Conservation (phyloP, 37 sponge, comb jelly and placozoan genomes). For the Tethya wilhelma region DNA sequence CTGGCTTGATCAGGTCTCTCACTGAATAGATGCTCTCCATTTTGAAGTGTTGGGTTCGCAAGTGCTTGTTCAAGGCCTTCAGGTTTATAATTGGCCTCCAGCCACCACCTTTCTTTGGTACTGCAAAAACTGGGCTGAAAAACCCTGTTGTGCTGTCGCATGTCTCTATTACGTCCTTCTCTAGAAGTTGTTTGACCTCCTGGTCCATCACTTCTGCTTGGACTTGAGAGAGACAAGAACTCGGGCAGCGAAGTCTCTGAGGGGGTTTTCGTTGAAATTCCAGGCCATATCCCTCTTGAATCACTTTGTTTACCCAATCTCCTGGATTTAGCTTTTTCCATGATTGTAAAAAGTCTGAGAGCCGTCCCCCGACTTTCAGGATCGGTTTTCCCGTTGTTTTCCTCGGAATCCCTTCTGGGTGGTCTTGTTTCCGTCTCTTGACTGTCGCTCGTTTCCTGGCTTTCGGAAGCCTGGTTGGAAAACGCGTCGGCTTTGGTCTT, state of each 20-base stretch:
- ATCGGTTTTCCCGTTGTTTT: not conserved
- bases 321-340: not conserved
- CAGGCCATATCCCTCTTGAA: not conserved
- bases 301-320: not conserved
- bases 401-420: not conserved
- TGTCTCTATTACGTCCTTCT: not conserved
- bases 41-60: slow-evolving; percentile 26
- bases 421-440: not conserved
- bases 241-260: not conserved
- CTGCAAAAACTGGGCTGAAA: slow-evolving; percentile 1
- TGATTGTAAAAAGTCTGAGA: not conserved
- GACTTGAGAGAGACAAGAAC: not conserved
- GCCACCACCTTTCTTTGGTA: not conserved
- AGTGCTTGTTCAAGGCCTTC: slow-evolving; percentile 18
- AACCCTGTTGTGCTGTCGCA: not conserved
- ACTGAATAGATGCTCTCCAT: slow-evolving; percentile 21
- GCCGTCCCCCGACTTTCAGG: not conserved
- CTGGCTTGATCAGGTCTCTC: not conserved
- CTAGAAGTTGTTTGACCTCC: not conserved
- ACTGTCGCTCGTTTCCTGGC: not conserved
- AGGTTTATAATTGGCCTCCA: slow-evolving; percentile 30
- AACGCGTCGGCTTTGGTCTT: not conserved
- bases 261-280: not conserved
- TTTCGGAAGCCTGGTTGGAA: too few species aligned
- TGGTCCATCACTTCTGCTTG: not conserved